These are phyloP conservation scores for Mastomys coucha DNA, from an alignment of 2,113 vertebrate species.

Conservation along the genomic window DNA sequence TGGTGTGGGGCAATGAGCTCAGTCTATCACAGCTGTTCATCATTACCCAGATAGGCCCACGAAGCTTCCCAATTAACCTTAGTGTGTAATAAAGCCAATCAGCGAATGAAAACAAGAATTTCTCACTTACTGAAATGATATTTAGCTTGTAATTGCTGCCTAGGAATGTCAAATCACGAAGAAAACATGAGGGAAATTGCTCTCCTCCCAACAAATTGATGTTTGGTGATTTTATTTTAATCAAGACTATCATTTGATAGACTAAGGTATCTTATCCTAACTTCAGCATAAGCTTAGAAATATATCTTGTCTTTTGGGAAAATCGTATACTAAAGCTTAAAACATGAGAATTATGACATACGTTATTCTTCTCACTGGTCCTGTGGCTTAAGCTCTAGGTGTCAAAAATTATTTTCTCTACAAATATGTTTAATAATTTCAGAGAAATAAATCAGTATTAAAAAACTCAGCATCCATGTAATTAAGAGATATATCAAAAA, in stretches of 20 bases:
- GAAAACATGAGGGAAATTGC: conserved; percentile 58
- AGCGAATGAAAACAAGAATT: conserved; percentile 70
- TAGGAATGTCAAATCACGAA: conserved; percentile 61
- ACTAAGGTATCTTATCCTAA: conserved; percentile 9
- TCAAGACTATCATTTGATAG: neutral
- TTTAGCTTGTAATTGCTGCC: conserved; percentile 72
- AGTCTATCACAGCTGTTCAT: conserved; percentile 72
- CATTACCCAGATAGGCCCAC: conserved; percentile 62
- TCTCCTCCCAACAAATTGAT: conserved; percentile 65
- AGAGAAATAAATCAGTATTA: conserved; percentile 30
- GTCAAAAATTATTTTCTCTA: conserved; percentile 37
- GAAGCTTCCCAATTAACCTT: conserved; percentile 74
- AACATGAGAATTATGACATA: conserved; percentile 2
- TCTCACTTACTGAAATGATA: conserved; percentile 79
- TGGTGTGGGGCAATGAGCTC: neutral
- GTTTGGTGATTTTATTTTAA: neutral
- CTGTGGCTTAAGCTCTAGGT: conserved; percentile 6
- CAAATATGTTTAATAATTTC: conserved; percentile 16
- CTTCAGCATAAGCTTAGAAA: conserved; percentile 44
- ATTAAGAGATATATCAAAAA: neutral
- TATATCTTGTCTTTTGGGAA: neutral
- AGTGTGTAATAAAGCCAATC: conserved; percentile 44
- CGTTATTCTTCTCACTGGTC: neutral
- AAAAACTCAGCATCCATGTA: neutral
- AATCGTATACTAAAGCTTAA: neutral